Percentiles rank a stretch among this genome's conserved stretches.
phyloP scores from a whole-genome alignment of 1,140 invertebrate species.

The Choristoneura fumiferana region DNA sequence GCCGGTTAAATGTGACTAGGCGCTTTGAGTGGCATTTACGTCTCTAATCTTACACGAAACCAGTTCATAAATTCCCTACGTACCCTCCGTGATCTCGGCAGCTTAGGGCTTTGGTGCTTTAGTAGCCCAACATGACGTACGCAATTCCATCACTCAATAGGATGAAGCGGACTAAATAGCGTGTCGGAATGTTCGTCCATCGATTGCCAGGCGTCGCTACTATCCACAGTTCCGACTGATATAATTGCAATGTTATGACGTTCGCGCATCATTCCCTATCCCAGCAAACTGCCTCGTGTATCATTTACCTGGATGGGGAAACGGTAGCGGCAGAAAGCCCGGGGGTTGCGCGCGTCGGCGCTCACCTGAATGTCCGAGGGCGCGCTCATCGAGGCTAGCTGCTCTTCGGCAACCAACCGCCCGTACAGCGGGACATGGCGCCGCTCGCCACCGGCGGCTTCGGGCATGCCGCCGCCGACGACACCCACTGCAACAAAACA shows the following conservation, averaged over 20 bases:
- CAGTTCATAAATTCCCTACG: too few species aligned
- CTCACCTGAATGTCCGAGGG: slow-evolving; percentile 87
- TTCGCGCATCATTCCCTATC: background rate
- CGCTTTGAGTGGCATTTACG: background rate
- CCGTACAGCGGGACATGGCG: slow-evolving; percentile 91
- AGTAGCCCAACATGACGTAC: too few species aligned
- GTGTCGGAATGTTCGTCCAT: too few species aligned
- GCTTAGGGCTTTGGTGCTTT: too few species aligned
- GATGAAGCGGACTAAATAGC: too few species aligned
- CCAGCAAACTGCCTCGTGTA: slow-evolving; percentile 69
- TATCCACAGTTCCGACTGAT: too few species aligned
- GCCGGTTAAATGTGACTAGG: slow-evolving; percentile 15
- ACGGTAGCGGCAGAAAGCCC: slow-evolving; percentile 93
- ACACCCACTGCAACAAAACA: slow-evolving; percentile 65
- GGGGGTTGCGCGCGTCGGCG: slow-evolving; percentile 84
- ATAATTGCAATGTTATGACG: background rate
- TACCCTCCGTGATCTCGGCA: too few species aligned
- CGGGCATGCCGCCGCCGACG: slow-evolving; percentile 75
- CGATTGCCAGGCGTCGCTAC: too few species aligned
- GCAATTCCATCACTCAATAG: too few species aligned
- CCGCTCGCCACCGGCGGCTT: slow-evolving; percentile 75
- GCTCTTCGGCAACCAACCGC: slow-evolving; percentile 92
- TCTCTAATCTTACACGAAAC: too few species aligned
- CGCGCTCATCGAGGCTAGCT: slow-evolving; percentile 82
- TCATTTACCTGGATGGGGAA: slow-evolving; percentile 80